Conservation (phyloP, 23 tunicate genomes). For the Ciona savignyi region DNA sequence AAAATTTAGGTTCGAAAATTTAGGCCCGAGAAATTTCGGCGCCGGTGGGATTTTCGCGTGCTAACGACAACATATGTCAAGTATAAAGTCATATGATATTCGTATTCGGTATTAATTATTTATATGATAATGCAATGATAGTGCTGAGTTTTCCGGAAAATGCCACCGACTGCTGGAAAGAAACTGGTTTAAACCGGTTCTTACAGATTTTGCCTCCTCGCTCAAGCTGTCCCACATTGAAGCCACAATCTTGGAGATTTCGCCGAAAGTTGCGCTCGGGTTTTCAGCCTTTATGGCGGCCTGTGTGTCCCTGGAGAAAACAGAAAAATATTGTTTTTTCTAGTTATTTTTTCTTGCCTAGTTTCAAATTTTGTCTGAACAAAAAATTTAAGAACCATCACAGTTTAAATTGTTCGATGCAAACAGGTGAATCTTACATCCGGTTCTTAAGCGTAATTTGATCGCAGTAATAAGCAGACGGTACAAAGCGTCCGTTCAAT, state of each 20-base stretch:
- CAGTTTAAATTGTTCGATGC: too few species aligned
- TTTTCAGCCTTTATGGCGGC: conserved; percentile 92
- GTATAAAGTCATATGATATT: background rate
- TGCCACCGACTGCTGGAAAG: background rate
- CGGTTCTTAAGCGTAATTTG: too few species aligned
- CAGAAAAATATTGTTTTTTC: too few species aligned
- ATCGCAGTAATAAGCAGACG: too few species aligned
- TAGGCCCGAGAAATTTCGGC: background rate
- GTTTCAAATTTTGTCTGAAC: too few species aligned
- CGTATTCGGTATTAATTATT: background rate
- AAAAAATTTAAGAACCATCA: too few species aligned
- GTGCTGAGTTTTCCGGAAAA: background rate
- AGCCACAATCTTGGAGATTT: conserved; percentile 91
- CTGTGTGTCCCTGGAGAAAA: conserved; percentile 87
- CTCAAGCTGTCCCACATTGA: conserved; percentile 96
- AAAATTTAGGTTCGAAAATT: too few species aligned
- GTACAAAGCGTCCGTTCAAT: too few species aligned
- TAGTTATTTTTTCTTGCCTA: too few species aligned
- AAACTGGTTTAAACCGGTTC: background rate
- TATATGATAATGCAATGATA: background rate
- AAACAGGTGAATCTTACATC: too few species aligned
- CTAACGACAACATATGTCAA: background rate
- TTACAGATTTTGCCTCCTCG: conserved; percentile 81
- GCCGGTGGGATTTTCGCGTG: background rate
- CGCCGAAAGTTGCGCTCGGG: conserved; percentile 85